Evolutionary conservation across 2,888 invertebrate genomes (phyloP), one percentile per base, ranked within the genome.

Genomic region (Perizoma affinitatum): DNA sequence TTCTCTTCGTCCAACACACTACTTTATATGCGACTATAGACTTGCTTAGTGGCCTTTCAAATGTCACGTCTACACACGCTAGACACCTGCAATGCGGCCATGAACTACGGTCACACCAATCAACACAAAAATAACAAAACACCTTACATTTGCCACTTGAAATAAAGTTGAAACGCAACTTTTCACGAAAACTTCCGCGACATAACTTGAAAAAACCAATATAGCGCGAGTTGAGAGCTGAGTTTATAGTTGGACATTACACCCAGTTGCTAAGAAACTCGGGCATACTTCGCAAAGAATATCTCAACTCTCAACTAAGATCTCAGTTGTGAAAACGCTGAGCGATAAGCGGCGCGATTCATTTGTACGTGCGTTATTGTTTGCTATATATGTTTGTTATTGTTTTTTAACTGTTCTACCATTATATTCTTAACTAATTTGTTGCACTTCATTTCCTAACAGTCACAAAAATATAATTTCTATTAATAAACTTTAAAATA

Each of bases 271-370:
- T 66, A 77, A 80, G 80, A 78, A 79, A 77, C 79, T 78, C 67
- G 70, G 74, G 74, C 74, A 74, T 74, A 76, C 80, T 81, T 80
- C 76, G 74, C 72, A 65, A 70, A 65, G 80, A 81, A 82, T 81
- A 82, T 78, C n/a, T n/a, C n/a, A 81, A 82, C 66, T 61, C 47
- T 33, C 55, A 58, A 65, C 58, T 66, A 63, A 52, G 58, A 44
- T 41, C 59, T 61, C 8, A 54, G 53, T 8, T 43, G 7, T 6
- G 35, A 33, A 44, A 41, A 46, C 6, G 48, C 52, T 52, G 48
- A 59, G 63, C 63, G 58, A 5, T 45, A 4, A 62, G 58, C 58
- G 22, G 53, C 41, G 54, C 47, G 54, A 5, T n/a, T n/a, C n/a
- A n/a, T n/a, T n/a, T n/a, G n/a, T n/a, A n/a, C n/a, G n/a, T n/a